phyloP scores from a whole-genome alignment of 2,888 invertebrate species.

The Alloplasta piceator region DNA sequence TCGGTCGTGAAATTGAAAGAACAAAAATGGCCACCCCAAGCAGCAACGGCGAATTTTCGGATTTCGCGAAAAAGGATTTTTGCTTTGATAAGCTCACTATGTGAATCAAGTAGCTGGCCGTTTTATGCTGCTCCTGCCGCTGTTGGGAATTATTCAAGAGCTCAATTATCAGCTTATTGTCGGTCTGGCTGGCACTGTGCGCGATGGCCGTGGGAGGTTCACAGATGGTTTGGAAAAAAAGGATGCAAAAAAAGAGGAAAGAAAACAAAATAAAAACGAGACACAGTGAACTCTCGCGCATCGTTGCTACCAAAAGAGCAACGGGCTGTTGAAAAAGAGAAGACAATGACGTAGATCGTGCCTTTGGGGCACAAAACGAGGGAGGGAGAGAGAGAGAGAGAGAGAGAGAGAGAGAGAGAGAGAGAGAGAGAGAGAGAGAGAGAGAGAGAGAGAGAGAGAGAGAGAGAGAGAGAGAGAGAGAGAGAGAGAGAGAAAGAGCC shows the following conservation, averaged over 20 bases:
- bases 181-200: constrained; percentile 76
- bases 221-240: constrained; percentile 71
- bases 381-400: neutral
- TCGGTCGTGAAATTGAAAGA: too few relatives aligned
- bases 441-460: neutral
- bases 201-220: constrained; percentile 74
- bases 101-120: constrained; percentile 44
- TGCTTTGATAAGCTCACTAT: constrained; percentile 39
- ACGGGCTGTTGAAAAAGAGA: constrained; percentile 45
- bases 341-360: constrained; percentile 41
- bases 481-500: neutral
- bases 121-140: constrained; percentile 22
- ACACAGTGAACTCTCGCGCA: constrained; percentile 24
- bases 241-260: constrained; percentile 25
- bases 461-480: neutral
- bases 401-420: neutral
- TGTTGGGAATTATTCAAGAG: constrained; percentile 79
- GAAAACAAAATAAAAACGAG: constrained; percentile 29
- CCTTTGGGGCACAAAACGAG: constrained; percentile 5
- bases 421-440: too few relatives aligned
- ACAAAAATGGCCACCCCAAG: neutral
- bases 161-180: constrained; percentile 82
- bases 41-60: constrained; percentile 1
- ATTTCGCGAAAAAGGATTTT: constrained; percentile 22
- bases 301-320: constrained; percentile 44